Evolutionary conservation across 2,888 invertebrate species (phyloP).

Genomic region (Synergus gifuensis): DNA sequence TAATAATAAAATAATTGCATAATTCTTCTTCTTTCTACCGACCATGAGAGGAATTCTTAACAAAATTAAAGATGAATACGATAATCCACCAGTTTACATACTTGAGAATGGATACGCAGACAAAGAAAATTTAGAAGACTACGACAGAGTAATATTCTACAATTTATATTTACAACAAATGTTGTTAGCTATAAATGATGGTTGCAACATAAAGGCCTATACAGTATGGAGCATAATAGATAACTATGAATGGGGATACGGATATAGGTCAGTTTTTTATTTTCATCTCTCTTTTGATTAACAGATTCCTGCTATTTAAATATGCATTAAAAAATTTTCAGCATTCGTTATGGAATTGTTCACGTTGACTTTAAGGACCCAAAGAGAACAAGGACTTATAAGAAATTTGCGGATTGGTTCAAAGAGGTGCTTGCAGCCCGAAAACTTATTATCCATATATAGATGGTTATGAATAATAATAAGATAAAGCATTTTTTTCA

Average conservation of each 20-base stretch:
- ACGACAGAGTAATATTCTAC: conserved; percentile 63
- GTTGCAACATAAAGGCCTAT: conserved; percentile 78
- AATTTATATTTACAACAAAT: conserved; percentile 78
- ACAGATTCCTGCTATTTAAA: background rate
- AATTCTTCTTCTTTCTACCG: too few species aligned
- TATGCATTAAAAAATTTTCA: conserved; percentile 73
- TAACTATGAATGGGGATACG: conserved; percentile 78
- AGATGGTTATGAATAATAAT: background rate
- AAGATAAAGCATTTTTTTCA: too few species aligned
- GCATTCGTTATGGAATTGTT: conserved; percentile 84
- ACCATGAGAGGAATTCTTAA: conserved; percentile 72
- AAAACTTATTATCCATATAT: conserved; percentile 65
- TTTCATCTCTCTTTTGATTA: background rate
- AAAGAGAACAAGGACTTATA: conserved; percentile 77
- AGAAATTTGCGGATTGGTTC: conserved; percentile 82
- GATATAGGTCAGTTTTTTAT: conserved; percentile 63
- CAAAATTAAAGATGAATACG: conserved; percentile 74
- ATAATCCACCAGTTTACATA: conserved; percentile 71
- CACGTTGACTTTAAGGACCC: conserved; percentile 81
- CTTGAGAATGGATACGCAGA: conserved; percentile 76
- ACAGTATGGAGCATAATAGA: conserved; percentile 78
- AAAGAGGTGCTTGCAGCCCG: conserved; percentile 79
- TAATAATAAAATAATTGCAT: too few species aligned
- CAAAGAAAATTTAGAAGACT: conserved; percentile 61
- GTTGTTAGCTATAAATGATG: conserved; percentile 78